These are phyloP conservation scores for Halcyon malimbica DNA, from an alignment of 2,113 vertebrate genomes.

Conservation along the genomic window DNA sequence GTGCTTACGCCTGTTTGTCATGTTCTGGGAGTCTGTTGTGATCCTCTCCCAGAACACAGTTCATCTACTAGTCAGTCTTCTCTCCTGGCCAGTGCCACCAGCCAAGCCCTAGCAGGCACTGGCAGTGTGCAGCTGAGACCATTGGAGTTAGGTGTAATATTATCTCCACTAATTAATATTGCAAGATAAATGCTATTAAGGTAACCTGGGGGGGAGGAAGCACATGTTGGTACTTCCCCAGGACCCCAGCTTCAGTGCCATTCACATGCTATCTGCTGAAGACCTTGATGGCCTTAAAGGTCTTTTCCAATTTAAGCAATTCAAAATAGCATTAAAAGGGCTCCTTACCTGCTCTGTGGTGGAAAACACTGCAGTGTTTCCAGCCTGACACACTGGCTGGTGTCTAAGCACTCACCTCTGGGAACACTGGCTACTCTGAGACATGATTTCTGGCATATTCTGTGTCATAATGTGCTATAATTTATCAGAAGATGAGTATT, in stretches of 20 bases:
- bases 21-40: constrained; percentile 71
- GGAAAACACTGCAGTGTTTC: not conserved
- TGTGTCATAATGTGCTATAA: rapidly evolving
- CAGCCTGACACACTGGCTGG: not conserved
- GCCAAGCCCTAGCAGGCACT: not conserved
- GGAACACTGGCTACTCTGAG: not conserved
- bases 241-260: not conserved
- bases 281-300: no score
- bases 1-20: not conserved
- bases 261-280: not conserved
- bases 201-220: not conserved
- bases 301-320: no score
- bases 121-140: not conserved
- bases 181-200: not conserved
- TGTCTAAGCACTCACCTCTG: not conserved
- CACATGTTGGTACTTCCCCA: not conserved
- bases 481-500: not conserved
- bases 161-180: not conserved
- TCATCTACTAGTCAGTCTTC: constrained; percentile 34
- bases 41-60: constrained; percentile 75
- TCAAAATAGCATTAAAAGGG: not conserved
- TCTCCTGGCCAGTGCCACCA: not conserved
- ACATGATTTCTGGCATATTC: not conserved
- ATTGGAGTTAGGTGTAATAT: not conserved
- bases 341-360: not conserved